Conservation (phyloP, 2,888 invertebrate genomes). For the Calameuta idolon region DNA sequence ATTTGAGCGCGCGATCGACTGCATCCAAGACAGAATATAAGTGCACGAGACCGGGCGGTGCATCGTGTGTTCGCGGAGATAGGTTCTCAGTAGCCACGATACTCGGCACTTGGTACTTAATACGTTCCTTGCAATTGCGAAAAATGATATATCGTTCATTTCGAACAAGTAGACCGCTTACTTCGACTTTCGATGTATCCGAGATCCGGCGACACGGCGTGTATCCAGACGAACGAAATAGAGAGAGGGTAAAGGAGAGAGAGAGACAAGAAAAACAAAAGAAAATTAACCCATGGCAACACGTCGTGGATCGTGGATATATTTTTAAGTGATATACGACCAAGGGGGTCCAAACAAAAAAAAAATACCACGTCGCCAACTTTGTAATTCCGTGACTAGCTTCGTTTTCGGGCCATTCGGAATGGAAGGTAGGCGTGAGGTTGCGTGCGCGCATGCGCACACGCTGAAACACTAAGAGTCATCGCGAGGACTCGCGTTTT, state of each 20-base stretch:
- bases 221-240: constrained; percentile 20
- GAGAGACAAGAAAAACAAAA: neutral
- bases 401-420: neutral
- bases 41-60: neutral
- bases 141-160: neutral
- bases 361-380: neutral
- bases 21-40: neutral
- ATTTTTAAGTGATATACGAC: neutral
- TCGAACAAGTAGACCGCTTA: neutral
- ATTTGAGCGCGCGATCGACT: neutral
- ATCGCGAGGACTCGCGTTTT: constrained; percentile 28
- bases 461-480: neutral
- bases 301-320: neutral
- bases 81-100: constrained; percentile 25
- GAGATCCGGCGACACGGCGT: neutral
- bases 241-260: constrained; percentile 18
- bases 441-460: neutral
- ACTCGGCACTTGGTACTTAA: constrained; percentile 62
- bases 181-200: neutral
- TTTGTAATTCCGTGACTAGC: neutral
- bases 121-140: constrained; percentile 14
- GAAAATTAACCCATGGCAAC: neutral
- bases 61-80: neutral
- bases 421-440: neutral
- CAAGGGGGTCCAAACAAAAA: neutral